phyloP scores from a whole-genome alignment of 2,888 invertebrate species.

The Sphaerophoria taeniata region DNA sequence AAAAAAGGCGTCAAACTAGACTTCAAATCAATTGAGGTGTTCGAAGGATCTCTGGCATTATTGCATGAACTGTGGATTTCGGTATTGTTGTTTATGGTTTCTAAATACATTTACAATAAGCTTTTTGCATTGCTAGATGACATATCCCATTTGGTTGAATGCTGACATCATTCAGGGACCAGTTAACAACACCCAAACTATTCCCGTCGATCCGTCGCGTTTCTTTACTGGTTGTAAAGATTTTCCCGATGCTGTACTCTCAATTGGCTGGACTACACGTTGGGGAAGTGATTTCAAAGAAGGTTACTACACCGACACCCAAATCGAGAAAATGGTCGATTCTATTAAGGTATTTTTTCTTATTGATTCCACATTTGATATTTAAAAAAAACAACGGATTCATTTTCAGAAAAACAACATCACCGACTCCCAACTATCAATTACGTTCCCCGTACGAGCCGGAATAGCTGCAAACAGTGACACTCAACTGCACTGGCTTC shows the following conservation, averaged over 20 bases:
- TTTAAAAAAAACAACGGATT: neutral
- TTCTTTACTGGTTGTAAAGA: slow-evolving; percentile 86
- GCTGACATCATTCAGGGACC: slow-evolving; percentile 92
- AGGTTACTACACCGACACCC: slow-evolving; percentile 86
- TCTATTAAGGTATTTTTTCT: slow-evolving; percentile 82
- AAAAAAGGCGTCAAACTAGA: slow-evolving; percentile 93
- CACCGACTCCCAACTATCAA: slow-evolving; percentile 84
- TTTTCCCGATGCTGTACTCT: slow-evolving; percentile 87
- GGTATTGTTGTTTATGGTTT: slow-evolving; percentile 78
- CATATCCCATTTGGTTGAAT: slow-evolving; percentile 92
- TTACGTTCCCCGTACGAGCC: slow-evolving; percentile 92
- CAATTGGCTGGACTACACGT: slow-evolving; percentile 93
- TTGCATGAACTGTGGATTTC: slow-evolving; percentile 81
- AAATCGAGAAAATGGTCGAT: slow-evolving; percentile 88
- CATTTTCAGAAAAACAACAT: slow-evolving; percentile 77
- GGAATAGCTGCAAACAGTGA: slow-evolving; percentile 87
- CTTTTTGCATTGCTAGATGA: slow-evolving; percentile 83
- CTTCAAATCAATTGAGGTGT: slow-evolving; percentile 92
- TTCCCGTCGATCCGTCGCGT: slow-evolving; percentile 85
- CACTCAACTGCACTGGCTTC: slow-evolving; percentile 85
- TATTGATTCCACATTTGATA: too few relatives aligned
- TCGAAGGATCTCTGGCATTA: slow-evolving; percentile 84
- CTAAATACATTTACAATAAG: too few relatives aligned
- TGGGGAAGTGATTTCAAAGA: slow-evolving; percentile 84
- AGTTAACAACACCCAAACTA: slow-evolving; percentile 84